These are phyloP conservation scores for Dipodomys stephensi DNA, from an alignment of 2,113 vertebrate genomes.

Conservation along the genomic window DNA sequence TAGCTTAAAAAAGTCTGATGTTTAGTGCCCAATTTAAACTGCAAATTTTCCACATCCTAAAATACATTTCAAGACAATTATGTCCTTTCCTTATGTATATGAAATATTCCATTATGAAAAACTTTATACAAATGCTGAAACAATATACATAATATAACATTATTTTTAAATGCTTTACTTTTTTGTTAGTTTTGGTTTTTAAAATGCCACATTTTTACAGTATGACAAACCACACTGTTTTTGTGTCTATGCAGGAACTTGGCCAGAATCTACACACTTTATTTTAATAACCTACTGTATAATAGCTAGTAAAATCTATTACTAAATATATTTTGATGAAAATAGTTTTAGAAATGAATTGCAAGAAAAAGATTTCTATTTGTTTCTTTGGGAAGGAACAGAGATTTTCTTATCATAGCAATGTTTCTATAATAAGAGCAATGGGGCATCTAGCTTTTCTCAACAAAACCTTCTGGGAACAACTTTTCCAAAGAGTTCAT, in stretches of 20 bases:
- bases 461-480: neutral
- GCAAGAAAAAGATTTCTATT: constrained; percentile 70
- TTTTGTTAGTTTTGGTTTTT: constrained; percentile 81
- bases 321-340: constrained; percentile 69
- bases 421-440: constrained; percentile 64
- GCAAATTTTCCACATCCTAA: neutral
- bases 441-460: neutral
- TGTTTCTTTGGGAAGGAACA: constrained; percentile 72
- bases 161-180: constrained; percentile 46
- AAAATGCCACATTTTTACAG: constrained; percentile 78
- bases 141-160: neutral
- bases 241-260: constrained; percentile 76
- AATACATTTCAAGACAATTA: neutral
- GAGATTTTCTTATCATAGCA: constrained; percentile 80
- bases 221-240: constrained; percentile 78
- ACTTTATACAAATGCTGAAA: constrained; percentile 7
- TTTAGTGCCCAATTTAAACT: neutral
- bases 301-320: constrained; percentile 78
- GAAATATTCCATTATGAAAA: neutral
- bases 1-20: neutral
- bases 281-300: constrained; percentile 79
- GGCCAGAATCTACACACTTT: constrained; percentile 69
- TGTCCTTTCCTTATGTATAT: neutral
- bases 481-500: neutral
- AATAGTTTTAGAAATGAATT: constrained; percentile 68